These are phyloP conservation scores for Lepidocyrtinus sp. DNA, from an alignment of 2,888 invertebrate species.

Conservation along the genomic window DNA sequence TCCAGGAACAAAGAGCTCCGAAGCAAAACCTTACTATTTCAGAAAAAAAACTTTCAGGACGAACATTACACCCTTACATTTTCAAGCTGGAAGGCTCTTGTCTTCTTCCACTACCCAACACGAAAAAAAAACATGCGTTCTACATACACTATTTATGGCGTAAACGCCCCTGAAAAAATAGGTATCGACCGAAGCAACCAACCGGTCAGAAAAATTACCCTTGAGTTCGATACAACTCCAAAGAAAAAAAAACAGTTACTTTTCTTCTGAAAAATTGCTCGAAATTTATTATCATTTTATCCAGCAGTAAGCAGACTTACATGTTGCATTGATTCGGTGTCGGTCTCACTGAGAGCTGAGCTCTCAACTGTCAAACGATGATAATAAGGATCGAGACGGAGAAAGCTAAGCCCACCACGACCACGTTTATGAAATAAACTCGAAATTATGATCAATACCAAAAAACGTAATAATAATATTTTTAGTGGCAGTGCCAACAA, in stretches of 20 bases:
- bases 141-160: neutral
- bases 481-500: neutral
- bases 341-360: neutral
- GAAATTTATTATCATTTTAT: neutral
- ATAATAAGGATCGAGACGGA: neutral
- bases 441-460: neutral
- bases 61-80: neutral
- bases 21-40: neutral
- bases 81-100: neutral
- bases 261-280: neutral
- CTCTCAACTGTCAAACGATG: neutral
- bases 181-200: neutral
- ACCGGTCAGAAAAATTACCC: neutral
- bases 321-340: too few species aligned
- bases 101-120: neutral
- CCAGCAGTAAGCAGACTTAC: too few species aligned
- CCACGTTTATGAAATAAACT: too few species aligned
- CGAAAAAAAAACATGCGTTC: neutral
- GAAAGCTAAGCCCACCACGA: too few species aligned
- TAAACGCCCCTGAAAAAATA: neutral
- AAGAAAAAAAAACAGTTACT: too few species aligned
- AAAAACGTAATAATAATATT: neutral
- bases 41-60: neutral
- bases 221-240: neutral
- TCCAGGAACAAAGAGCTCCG: neutral